A percentile compares a stretch with the other conserved stretches of the same genome.
phyloP scores from a whole-genome alignment of 1,140 invertebrate genomes.

The Saccostrea glomerata region DNA sequence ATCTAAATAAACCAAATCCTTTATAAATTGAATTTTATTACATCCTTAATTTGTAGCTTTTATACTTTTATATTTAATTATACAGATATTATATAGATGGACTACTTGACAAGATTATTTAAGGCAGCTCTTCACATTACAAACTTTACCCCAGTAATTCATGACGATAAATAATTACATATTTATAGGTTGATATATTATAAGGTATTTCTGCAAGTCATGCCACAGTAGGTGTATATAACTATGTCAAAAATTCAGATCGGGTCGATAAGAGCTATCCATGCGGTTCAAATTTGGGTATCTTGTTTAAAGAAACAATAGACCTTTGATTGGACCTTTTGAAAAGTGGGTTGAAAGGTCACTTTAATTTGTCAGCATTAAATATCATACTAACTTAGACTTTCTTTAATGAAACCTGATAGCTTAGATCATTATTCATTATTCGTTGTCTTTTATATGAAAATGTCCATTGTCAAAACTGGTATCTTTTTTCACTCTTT shows the following conservation, averaged over 20 bases:
- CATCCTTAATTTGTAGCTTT: neutral
- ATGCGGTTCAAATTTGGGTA: neutral
- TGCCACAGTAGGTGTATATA: neutral
- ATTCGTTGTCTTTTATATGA: neutral
- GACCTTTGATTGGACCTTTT: neutral
- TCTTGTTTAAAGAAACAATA: neutral
- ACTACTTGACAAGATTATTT: neutral
- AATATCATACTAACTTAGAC: neutral
- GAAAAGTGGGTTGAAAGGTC: neutral
- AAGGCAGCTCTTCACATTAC: neutral
- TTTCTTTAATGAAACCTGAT: conserved; percentile 5
- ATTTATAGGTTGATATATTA: neutral
- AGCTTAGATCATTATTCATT: neutral
- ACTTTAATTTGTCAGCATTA: neutral
- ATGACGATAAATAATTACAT: neutral
- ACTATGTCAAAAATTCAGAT: neutral
- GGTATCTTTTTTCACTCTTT: neutral
- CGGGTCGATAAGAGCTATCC: neutral
- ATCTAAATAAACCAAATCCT: neutral
- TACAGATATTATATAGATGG: neutral
- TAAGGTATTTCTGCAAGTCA: neutral
- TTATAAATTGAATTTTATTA: neutral
- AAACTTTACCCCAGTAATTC: neutral
- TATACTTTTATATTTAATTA: neutral
- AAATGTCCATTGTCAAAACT: neutral